Base-by-base conservation (phyloP, 2,797 vertebrate genomes). In the Enteromius mattozi region DNA sequence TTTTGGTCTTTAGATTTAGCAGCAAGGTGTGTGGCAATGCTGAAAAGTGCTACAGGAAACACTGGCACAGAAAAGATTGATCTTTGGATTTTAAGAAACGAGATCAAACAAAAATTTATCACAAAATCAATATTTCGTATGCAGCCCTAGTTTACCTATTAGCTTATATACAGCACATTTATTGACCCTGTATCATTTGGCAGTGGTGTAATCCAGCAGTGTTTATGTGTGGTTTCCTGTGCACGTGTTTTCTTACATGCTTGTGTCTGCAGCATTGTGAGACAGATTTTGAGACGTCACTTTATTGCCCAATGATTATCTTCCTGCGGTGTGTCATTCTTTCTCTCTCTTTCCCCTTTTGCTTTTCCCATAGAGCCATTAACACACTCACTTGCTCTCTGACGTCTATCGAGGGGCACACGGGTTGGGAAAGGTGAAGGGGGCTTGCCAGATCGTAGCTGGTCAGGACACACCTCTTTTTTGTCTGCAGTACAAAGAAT, bases 351-450 rank as follows among this genome's bases (percentile, higher is more conserved):
- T 82, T 80, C 84, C 77, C 45, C 77, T 70, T 85, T 86, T 83
- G 51, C 54, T 88, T 87, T 85, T 88, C 85, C 72, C 86, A 85
- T 37, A 65, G 65, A 91, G 91, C 89, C 90, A 87, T 92, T 91
- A 93, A 93, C 91, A 93, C 87, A 92, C 89, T 94, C 92, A 93
- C 89, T 93, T 78, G 77, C 90, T 92, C 93, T 92, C 91, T 96
- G 95, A 95, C 94, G 93, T 93, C 91, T 80, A 83, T 92, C 88
- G 82, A 86, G 81, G 51, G 87, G 75, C 61, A 61, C 51, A 76
- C 61, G 85, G 86, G 42, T 59, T 70, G 82, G 42, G 51, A 51
- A 56, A 76, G 59, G 76, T 77, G 87, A 54, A 27, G 30, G 51
- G 42, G 68, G 35, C 8, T 35, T 37, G 72, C 88, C 80, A 84